Evolutionary conservation across 1,140 invertebrate species (phyloP), one percentile per base, ranked within the genome.

Genomic region (Linepithema humile): DNA sequence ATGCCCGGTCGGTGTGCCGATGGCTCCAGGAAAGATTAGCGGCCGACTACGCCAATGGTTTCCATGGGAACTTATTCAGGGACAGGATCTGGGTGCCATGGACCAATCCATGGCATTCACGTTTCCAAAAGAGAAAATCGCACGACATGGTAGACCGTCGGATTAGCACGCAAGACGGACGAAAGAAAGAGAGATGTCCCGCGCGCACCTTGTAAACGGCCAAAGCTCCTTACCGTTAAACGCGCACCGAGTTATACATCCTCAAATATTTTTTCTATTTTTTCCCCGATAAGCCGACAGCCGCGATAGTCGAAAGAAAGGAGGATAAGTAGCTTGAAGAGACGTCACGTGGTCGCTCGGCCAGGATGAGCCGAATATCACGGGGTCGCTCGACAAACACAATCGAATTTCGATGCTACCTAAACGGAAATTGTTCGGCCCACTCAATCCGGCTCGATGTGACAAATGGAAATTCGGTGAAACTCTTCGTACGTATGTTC

Each of bases 51-150:
- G 65, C 45, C 84, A 83, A 83, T 88, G 83, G 90, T 91, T 89
- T 88, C 90, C 90, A 91, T 91, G 86, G 89, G 84, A 88, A 91
- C 89, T 88, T 80, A 73, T 88, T 67, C 53, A 75, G 83, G 80
- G 53, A 87, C 10, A 32, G 38, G 75, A 65, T 40, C 74, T 74
- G 38, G 15, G 53, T 80, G 17, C 10, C 43, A 45, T n/a, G 23
- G 72, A 50, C 20, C 65, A 69, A 77, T 38, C 29, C 45, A 40
- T 53, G 35, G 64, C 62, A 43, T 82, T 82, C 60, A 60, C 12
- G 38, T 83, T 83, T 48, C 48, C 74, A 43, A 84, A 84, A 78
- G 55, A 82, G 80, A 77, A 77, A 62, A 77, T 83, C 43, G 53
- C 67, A 7, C 26, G 38, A n/a, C 9, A n/a, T 26, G 7, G 20